Conservation (phyloP, 2,113 vertebrate genomes). For the Sander vitreus region DNA sequence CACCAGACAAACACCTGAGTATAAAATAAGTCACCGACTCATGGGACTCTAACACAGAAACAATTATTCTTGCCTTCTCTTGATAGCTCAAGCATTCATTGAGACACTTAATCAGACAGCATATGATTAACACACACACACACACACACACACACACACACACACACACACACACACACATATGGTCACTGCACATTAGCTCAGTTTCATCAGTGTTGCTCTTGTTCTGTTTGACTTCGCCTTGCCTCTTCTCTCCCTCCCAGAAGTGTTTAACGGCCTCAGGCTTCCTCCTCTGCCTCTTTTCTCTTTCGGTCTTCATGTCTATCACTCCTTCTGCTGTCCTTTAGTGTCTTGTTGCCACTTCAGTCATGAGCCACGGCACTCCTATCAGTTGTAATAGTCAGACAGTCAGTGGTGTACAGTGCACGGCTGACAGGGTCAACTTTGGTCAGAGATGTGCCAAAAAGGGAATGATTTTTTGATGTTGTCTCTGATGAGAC, state of each 20-base stretch:
- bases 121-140: constrained; percentile 21
- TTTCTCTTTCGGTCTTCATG: constrained; percentile 4
- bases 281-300: constrained; percentile 11
- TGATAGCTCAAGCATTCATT: constrained; percentile 39
- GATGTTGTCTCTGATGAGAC: not conserved
- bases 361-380: constrained; percentile 3
- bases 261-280: constrained; percentile 29
- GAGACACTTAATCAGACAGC: constrained; percentile 51
- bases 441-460: not conserved
- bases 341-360: not conserved
- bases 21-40: constrained; percentile 4
- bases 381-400: constrained; percentile 3
- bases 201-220: constrained; percentile 57
- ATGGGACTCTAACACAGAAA: not conserved
- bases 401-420: not conserved
- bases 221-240: constrained; percentile 45
- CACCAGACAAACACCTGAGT: constrained; percentile 18
- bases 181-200: constrained; percentile 64
- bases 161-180: too few species aligned
- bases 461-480: not conserved
- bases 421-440: constrained; percentile 13
- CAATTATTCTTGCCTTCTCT: constrained; percentile 16
- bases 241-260: constrained; percentile 7
- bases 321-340: not conserved
- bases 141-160: too few species aligned